Percentiles rank a stretch among this genome's conserved stretches.
phyloP scores from a whole-genome alignment of 2,888 invertebrate genomes.

The Drosophila histrio region DNA sequence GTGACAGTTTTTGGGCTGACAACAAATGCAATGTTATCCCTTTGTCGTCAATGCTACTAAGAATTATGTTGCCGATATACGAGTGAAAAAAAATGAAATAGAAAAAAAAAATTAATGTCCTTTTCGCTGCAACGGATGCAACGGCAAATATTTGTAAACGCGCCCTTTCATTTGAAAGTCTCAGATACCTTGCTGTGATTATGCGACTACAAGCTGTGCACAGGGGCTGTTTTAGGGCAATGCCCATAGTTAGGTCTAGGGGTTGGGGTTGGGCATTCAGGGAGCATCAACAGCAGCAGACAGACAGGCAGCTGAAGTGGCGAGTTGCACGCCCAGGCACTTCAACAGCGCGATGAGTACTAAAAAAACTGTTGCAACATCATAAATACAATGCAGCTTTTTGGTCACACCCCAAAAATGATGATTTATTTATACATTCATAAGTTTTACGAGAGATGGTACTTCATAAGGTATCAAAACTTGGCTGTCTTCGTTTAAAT shows the following conservation, averaged over 20 bases:
- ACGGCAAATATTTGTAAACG: constrained; percentile 78
- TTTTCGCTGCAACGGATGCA: constrained; percentile 71
- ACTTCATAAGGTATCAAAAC: background rate
- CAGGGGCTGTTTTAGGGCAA: constrained; percentile 10
- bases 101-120: constrained; percentile 56
- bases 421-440: background rate
- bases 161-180: constrained; percentile 65
- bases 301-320: constrained; percentile 53
- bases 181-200: constrained; percentile 47
- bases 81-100: constrained; percentile 7
- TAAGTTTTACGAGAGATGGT: background rate
- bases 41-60: constrained; percentile 75
- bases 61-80: constrained; percentile 68
- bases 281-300: constrained; percentile 15
- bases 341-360: constrained; percentile 23
- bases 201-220: constrained; percentile 50
- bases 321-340: constrained; percentile 48
- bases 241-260: background rate
- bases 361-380: constrained; percentile 18
- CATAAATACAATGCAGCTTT: constrained; percentile 29
- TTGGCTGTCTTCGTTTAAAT: background rate
- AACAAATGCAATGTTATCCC: constrained; percentile 79
- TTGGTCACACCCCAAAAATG: constrained; percentile 25
- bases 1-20: constrained; percentile 77
- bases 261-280: constrained; percentile 15